A percentile compares a stretch with the other conserved stretches of the same genome.
phyloP scores from a whole-genome alignment of 2,113 vertebrate species.

The Acanthochromis polyacanthus region DNA sequence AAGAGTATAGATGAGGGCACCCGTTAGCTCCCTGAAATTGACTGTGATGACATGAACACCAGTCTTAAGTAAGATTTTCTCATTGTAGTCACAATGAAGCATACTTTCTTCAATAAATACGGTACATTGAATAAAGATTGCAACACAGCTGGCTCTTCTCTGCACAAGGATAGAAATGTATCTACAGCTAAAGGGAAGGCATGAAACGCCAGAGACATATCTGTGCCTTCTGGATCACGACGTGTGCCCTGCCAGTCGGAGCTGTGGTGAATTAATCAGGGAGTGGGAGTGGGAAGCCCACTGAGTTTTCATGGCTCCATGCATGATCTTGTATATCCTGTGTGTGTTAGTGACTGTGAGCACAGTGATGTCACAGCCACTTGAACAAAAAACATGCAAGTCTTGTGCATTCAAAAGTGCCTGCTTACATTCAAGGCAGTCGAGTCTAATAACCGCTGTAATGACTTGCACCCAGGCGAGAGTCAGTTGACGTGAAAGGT shows the following conservation, averaged over 20 bases:
- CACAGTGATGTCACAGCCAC: slow-evolving; percentile 13
- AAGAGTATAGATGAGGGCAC: slow-evolving; percentile 8
- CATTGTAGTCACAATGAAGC: no score
- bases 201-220: background rate
- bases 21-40: background rate
- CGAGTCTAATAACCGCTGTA: background rate
- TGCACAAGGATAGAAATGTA: background rate
- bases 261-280: slow-evolving; percentile 13
- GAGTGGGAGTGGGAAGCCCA: slow-evolving; percentile 15
- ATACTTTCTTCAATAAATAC: no score
- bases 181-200: background rate
- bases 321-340: slow-evolving; percentile 18
- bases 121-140: no score
- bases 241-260: background rate
- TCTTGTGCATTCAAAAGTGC: slow-evolving; percentile 19
- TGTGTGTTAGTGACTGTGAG: slow-evolving; percentile 7
- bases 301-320: slow-evolving; percentile 2
- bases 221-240: background rate
- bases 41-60: background rate
- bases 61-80: background rate
- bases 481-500: slow-evolving; percentile 1
- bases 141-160: background rate
- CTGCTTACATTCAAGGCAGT: background rate
- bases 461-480: background rate
- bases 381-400: background rate